phyloP scores from a whole-genome alignment of 2,797 vertebrate genomes.

The Furcifer pardalis region DNA sequence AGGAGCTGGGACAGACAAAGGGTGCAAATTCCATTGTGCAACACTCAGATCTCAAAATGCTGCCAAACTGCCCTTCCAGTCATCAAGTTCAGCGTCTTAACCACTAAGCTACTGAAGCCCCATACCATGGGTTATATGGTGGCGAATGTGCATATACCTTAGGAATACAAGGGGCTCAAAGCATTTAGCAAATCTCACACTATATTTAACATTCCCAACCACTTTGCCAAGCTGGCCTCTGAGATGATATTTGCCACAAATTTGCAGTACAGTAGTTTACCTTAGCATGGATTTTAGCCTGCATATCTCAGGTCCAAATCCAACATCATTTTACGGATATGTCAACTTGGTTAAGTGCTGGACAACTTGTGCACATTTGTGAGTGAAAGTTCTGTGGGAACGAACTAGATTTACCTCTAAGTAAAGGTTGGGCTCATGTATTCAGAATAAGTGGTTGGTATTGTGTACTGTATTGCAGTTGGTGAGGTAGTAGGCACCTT shows the following conservation, averaged over 20 bases:
- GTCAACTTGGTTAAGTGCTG: not conserved
- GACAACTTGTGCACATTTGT: not conserved
- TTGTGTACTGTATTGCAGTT: too few species aligned
- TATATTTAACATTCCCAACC: not conserved
- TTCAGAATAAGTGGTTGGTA: not conserved
- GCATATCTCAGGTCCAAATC: not conserved
- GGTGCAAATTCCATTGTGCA: too few species aligned
- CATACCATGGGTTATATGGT: too few species aligned
- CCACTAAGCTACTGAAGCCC: too few species aligned
- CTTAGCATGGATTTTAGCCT: not conserved
- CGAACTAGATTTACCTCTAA: not conserved
- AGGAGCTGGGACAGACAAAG: too few species aligned
- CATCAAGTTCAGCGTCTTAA: too few species aligned
- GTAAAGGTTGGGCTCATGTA: not conserved
- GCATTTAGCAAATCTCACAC: not conserved
- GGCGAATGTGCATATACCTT: too few species aligned
- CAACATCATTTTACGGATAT: too few species aligned
- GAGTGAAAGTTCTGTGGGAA: not conserved
- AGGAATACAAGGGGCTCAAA: not conserved
- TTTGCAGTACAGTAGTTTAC: not conserved
- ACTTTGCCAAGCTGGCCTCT: not conserved
- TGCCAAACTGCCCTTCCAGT: too few species aligned
- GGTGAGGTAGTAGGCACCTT: too few species aligned
- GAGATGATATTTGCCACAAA: too few species aligned
- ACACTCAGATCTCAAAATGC: too few species aligned